Conservation (phyloP, 1,140 invertebrate species). For the Aphis craccivora region DNA sequence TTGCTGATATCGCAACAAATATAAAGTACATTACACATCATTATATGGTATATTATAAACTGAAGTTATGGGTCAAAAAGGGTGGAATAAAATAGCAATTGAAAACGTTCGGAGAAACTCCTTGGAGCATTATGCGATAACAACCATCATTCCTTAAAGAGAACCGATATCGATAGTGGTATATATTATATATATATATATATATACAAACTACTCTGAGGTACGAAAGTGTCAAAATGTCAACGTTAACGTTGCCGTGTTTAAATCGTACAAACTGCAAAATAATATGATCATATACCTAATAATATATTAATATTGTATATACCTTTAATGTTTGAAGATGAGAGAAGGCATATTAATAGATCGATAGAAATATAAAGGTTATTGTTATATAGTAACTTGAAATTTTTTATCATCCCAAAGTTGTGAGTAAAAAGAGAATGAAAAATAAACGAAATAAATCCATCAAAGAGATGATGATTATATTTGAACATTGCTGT, state of each 20-base stretch:
- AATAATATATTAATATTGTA: constrained; percentile 4
- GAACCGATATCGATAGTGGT: neutral
- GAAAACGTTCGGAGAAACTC: neutral
- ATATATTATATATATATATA: neutral
- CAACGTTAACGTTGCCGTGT: neutral
- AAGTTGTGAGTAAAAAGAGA: neutral
- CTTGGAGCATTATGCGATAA: neutral
- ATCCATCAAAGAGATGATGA: neutral
- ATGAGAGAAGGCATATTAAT: neutral
- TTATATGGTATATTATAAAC: constrained; percentile 9
- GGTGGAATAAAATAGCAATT: neutral
- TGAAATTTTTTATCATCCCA: neutral
- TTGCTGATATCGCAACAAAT: neutral
- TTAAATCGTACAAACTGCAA: neutral
- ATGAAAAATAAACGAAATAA: neutral
- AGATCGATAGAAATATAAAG: neutral
- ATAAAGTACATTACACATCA: neutral
- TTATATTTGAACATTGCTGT: neutral
- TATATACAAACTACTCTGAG: neutral
- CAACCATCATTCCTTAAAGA: neutral
- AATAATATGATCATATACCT: neutral
- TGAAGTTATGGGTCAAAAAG: neutral
- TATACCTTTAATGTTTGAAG: neutral
- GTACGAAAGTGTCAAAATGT: neutral
- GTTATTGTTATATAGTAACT: neutral